Evolutionary conservation across 1,140 invertebrate species (phyloP), one percentile per base, ranked within the genome.

Genomic region (Neodiprion virginianus): DNA sequence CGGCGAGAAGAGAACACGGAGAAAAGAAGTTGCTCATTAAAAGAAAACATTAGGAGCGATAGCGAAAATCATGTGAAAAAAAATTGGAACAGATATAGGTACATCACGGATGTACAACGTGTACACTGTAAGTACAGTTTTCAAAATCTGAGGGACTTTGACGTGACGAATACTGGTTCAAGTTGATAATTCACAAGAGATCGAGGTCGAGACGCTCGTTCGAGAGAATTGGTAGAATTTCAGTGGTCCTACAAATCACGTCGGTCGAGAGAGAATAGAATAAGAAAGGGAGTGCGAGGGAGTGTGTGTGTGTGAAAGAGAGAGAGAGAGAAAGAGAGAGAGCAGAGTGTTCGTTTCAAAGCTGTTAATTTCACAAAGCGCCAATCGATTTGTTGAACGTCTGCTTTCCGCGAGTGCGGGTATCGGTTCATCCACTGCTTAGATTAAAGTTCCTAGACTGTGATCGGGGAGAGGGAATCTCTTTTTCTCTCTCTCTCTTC

Each of bases 351-450:
- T 17, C 11, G 11, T 61, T 8, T 12, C 53, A 17, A 61, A 61
- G 53, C 53, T 61, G 53, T 61, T 61, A 61, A 61, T 61, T 61
- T 61, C 11, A 17, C 53, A 61, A 61, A 61, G 53, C 53, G n/a
- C 53, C 53, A 61, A 61, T 14, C 53, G 53, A 61, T 61, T 61
- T 61, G 53, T 61, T 61, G n/a, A 61, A 61, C 53, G 53, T 61
- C 53, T 17, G 53, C 53, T 61, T 8, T 61, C 53, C 11, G 8
- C 53, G 53, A 17, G 53, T 14, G 28, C 28, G 28, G 28, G 28
- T 40, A 40, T 40, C 28, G 5, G 28, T 5, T 40, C 28, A 4
- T 5, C 28, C 7, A 17, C 8, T 17, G 53, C 5, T 17, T 61
- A 8, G 53, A 61, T 61, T 61, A 61, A 61, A 12, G 5, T 61